These are phyloP conservation scores for Agapostemon virescens DNA, from an alignment of 2,888 invertebrate species.

Conservation along the genomic window DNA sequence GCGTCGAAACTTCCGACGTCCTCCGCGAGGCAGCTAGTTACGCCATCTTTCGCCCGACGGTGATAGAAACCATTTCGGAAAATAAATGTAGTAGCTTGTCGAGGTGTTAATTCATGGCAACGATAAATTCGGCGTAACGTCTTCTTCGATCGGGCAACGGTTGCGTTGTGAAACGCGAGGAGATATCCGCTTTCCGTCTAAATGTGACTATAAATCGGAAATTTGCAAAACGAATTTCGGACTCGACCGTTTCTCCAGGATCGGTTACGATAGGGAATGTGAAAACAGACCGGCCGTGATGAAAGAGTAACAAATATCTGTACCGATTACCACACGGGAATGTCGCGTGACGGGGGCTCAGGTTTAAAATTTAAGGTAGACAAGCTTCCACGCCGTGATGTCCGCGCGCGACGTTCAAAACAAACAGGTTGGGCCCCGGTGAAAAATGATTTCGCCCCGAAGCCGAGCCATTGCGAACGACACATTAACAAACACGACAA, in stretches of 20 bases:
- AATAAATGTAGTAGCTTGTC: background rate
- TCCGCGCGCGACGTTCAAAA: background rate
- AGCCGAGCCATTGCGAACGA: background rate
- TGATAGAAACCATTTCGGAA: background rate
- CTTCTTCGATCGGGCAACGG: background rate
- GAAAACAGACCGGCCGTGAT: background rate
- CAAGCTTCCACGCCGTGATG: background rate
- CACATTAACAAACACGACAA: background rate
- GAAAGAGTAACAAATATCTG: conserved; percentile 13
- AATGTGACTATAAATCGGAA: background rate
- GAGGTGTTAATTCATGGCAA: background rate
- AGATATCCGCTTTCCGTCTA: background rate
- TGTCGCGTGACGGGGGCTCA: background rate
- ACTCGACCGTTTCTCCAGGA: conserved; percentile 4
- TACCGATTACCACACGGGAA: background rate
- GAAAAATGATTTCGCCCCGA: background rate
- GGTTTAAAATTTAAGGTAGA: background rate
- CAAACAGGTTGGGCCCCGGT: background rate
- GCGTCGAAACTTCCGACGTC: background rate
- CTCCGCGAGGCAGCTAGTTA: background rate
- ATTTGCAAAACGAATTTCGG: background rate
- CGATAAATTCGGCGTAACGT: background rate
- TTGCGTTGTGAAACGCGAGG: background rate
- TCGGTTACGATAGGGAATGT: background rate
- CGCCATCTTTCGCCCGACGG: background rate